Base-by-base conservation (phyloP, 1,140 invertebrate species). In the Augochlora pura region DNA sequence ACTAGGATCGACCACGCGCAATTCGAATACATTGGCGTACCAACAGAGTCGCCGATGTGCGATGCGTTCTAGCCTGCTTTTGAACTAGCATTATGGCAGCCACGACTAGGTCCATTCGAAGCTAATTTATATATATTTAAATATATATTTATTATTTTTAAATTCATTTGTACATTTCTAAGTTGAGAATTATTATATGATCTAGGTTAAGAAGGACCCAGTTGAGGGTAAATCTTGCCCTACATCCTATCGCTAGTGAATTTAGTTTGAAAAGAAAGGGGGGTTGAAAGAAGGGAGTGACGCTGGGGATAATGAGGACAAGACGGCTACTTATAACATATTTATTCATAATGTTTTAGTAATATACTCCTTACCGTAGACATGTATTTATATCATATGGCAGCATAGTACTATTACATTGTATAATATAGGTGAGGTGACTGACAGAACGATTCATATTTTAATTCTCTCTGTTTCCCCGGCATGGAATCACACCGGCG, bases 311-410 rank as follows among this genome's bases (percentile, higher is more conserved):
- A 14, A 39, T 5, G 12, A 57, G 38, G 21, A 27, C 52, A 8
- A 59, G 27, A n/a, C 25, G 42, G 52, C 62, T 84, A 89, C 86
- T 90, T 88, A 87, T 86, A 88, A 89, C 85, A 90, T 90, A 91
- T 90, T 91, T 89, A 87, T 91, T 91, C 90, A 85, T 90, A 91
- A 91, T 92, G 86, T 88, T 90, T 91, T 90, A 92, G 83, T 91
- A 90, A 92, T 92, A 91, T 92, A 91, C 87, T 92, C 84, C 91
- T 91, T 93, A 93, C 87, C 88, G 86, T 91, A 92, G 91, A 93
- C 92, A 93, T 93, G 88, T 92, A 93, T 93, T 92, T 92, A 92
- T 93, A 93, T 90, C 89, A 85, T 91, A 92, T 93, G 92, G 91
- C 91, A 93, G 92, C 91, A 91, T 92, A 91, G 90, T 92, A 91